A percentile compares a stretch with the other conserved stretches of the same genome.
Conservation (phyloP, 2,888 invertebrate species). For the Autographa gamma region DNA sequence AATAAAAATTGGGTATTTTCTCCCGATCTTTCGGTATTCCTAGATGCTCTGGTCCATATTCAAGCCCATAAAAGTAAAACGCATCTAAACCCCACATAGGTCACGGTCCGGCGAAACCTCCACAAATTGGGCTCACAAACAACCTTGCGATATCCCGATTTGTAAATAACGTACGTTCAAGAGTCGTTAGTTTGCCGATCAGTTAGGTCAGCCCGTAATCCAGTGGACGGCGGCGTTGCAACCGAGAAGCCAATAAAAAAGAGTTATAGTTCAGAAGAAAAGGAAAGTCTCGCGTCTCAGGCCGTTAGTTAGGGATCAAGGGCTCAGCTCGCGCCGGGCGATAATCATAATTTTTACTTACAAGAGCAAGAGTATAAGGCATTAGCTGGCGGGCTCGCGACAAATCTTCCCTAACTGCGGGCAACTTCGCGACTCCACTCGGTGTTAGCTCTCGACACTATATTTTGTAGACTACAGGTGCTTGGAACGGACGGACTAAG, state of each 20-base stretch:
- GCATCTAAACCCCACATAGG: constrained; percentile 20
- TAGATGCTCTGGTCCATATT: neutral
- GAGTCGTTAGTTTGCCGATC: constrained; percentile 75
- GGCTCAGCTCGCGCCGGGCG: constrained; percentile 85
- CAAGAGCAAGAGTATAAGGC: constrained; percentile 82
- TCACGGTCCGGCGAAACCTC: constrained; percentile 30
- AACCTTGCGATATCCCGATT: constrained; percentile 60
- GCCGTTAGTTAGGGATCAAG: constrained; percentile 88
- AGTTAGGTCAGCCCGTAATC: constrained; percentile 82
- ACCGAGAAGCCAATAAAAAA: constrained; percentile 86
- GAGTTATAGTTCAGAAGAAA: constrained; percentile 89
- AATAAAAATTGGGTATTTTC: no score
- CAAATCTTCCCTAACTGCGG: constrained; percentile 88
- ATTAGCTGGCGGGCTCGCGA: constrained; percentile 84
- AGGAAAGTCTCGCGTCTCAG: constrained; percentile 84
- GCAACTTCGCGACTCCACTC: constrained; percentile 85
- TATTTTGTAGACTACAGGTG: constrained; percentile 77
- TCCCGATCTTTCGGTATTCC: no score
- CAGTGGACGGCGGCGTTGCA: constrained; percentile 79
- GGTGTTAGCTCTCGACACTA: constrained; percentile 66
- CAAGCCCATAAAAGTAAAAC: neutral
- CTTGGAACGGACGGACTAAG: constrained; percentile 59
- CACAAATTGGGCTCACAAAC: constrained; percentile 48
- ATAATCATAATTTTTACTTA: constrained; percentile 90
- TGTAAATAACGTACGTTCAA: constrained; percentile 73